These are phyloP conservation scores for Psilopogon haemacephalus DNA, from an alignment of 2,113 vertebrate species.

Conservation along the genomic window DNA sequence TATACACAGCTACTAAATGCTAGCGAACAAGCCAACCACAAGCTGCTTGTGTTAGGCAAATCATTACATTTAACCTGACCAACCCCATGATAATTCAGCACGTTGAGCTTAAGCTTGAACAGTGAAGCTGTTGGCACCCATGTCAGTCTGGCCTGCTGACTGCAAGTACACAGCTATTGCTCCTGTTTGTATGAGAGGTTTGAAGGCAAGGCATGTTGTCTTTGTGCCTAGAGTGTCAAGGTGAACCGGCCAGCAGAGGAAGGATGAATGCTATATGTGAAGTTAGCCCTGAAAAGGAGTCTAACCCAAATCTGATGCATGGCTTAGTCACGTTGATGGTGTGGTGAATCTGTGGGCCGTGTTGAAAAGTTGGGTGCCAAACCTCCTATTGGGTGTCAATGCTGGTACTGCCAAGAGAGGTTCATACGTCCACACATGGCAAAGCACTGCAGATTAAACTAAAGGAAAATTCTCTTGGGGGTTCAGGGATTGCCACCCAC, in stretches of 20 bases:
- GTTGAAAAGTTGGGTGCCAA: not conserved
- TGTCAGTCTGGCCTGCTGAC: not conserved
- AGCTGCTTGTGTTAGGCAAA: not conserved
- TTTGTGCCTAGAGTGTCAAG: fast-evolving
- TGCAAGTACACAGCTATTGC: not conserved
- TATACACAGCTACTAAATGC: not conserved
- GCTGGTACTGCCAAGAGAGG: not conserved
- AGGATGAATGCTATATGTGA: not conserved
- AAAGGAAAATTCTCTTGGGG: not conserved
- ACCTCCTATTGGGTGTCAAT: fast-evolving
- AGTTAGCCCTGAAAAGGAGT: fast-evolving
- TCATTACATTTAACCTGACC: not conserved
- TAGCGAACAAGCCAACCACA: not conserved
- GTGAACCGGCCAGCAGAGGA: not conserved
- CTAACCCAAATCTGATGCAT: not conserved
- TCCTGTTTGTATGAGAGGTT: not conserved
- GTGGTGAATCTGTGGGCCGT: not conserved
- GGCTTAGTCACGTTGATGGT: not conserved
- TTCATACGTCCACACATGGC: fast-evolving
- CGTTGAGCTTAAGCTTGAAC: not conserved
- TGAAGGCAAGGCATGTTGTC: not conserved
- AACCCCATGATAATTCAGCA: not conserved
- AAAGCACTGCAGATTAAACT: not conserved
- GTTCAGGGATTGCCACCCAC: not conserved
- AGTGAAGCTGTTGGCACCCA: not conserved